Conservation (phyloP, 2,888 invertebrate species). For the Andrena praecox region DNA sequence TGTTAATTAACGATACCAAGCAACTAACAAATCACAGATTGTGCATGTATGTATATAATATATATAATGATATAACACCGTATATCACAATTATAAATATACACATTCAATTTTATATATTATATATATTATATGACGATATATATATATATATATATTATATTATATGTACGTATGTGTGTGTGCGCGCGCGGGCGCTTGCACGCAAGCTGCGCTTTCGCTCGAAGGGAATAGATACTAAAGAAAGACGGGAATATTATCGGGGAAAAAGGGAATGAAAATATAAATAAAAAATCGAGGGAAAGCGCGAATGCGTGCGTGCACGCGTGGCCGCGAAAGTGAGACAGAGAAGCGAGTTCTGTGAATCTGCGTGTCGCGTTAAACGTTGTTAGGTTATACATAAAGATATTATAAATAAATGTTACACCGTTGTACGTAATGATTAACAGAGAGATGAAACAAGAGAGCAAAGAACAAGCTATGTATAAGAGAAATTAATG, state of each 20-base stretch:
- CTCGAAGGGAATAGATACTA: slow-evolving; percentile 5
- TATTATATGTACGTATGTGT: slow-evolving; percentile 45
- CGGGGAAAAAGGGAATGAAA: background rate
- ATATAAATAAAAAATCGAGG: slow-evolving; percentile 2
- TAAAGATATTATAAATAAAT: slow-evolving; percentile 80
- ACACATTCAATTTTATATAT: slow-evolving; percentile 52
- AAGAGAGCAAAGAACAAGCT: slow-evolving; percentile 42
- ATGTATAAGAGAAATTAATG: slow-evolving; percentile 75
- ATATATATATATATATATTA: slow-evolving; percentile 40
- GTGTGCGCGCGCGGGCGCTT: slow-evolving; percentile 27
- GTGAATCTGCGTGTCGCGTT: slow-evolving; percentile 75
- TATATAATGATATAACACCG: slow-evolving; percentile 46
- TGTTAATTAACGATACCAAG: slow-evolving; percentile 41
- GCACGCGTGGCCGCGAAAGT: background rate
- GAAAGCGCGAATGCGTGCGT: slow-evolving; percentile 5
- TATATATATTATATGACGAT: slow-evolving; percentile 53
- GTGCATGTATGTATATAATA: slow-evolving; percentile 59
- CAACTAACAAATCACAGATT: slow-evolving; percentile 11
- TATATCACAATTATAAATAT: slow-evolving; percentile 47
- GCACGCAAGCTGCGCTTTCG: slow-evolving; percentile 47
- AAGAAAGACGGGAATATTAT: background rate
- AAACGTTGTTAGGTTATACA: slow-evolving; percentile 80
- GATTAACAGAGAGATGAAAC: slow-evolving; percentile 54
- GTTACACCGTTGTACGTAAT: slow-evolving; percentile 81
- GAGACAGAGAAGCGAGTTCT: background rate